Base-by-base conservation (phyloP, 2,797 vertebrate genomes). In the Tangara arthus region DNA sequence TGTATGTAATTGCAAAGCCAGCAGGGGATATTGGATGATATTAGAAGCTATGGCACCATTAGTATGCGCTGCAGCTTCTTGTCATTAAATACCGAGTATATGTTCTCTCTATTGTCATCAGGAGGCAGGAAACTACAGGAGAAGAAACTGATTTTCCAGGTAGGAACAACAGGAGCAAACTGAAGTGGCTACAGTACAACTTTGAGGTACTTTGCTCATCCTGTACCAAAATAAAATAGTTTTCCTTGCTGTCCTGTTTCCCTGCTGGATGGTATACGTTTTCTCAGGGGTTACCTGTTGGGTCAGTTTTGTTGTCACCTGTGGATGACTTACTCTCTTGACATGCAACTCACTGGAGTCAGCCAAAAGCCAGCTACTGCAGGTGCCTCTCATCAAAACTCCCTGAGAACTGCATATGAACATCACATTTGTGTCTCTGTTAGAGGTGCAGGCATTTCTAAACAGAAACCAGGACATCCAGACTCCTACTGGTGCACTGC, bases 11-110 rank as follows among this genome's bases (percentile, higher is more conserved):
- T 95, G 93, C 95, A 95, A 95, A 95, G 92, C 89, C 95, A 94
- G 92, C 89, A 95, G 92, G 96, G 95, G 92, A 96, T 96, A 95
- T 92, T 93, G 94, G 92, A 95, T 95, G 93, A 81, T 97, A 92
- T 95, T 95, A 94, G 94, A 84, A 93, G 78, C 92, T 95, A 94
- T 95, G 84, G 94, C 66, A 77, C 71, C 82, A 97, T 96, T 95
- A 95, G 95, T 95, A 96, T 97, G 95, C 86, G 0, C 87, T 95
- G 82, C 92, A 89, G 87, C 72, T 94, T 83, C 95, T 92, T 4
- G 18, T 92, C 89, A 85, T 96, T 95, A 96, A 93, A 93, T 89
- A 89, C 53, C 0, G 20, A 81, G 69, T 85, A 73, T 80, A 49
- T 73, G 64, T 87, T 78, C 93, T 93, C 66, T 88, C 78, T 64